Evolutionary conservation across 2,113 vertebrate genomes (phyloP), one percentile per base, ranked within the genome.

Genomic region (Mesocricetus auratus): DNA sequence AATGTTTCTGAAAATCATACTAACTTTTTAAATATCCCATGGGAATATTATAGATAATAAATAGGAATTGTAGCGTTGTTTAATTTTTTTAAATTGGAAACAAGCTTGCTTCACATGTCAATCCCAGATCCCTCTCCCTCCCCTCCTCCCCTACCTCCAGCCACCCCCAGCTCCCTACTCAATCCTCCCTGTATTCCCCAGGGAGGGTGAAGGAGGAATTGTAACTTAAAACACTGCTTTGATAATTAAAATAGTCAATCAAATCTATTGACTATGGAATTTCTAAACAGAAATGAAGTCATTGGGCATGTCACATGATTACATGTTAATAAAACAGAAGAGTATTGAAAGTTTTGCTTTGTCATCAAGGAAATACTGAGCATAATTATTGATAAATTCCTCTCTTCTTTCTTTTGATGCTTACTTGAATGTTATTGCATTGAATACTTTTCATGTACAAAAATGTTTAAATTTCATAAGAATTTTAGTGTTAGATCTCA

Each of bases 231-330:
- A 91, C 26, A 53, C 36, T 3, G 60, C 3, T 60, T 26, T 92
- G 1, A 5, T 31, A 86, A 73, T 87, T 77, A 60, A 87, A 89
- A 58, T 56, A 6, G 89, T 86, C 33, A 73, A 47, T 94, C 6
- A 60, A 2, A 88, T 91, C 3, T 87, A 22, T 22, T 69, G 12
- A 21, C 17, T 74, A 16, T 77, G 36, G 13, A n/a, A 45, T 91
- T 89, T 86, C 45, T 82, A 62, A 94, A 47, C 19, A 68, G 29
- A 90, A 73, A 66, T 89, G 73, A 95, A 87, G 7, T 4, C 31
- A 45, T 1, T 56, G n/a, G 16, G 58, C 56, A 94, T 58, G 73
- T 56, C 29, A 26, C 33, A 13, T 77, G 16, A 16, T 74, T 8
- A 53, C 33, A 62, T 15, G 5, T 6, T 77, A 7, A 47, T 39